A percentile compares a stretch with the other conserved stretches of the same genome.
phyloP scores from a whole-genome alignment of 2,797 vertebrate genomes.

The Melanotaenia parkinsoni region DNA sequence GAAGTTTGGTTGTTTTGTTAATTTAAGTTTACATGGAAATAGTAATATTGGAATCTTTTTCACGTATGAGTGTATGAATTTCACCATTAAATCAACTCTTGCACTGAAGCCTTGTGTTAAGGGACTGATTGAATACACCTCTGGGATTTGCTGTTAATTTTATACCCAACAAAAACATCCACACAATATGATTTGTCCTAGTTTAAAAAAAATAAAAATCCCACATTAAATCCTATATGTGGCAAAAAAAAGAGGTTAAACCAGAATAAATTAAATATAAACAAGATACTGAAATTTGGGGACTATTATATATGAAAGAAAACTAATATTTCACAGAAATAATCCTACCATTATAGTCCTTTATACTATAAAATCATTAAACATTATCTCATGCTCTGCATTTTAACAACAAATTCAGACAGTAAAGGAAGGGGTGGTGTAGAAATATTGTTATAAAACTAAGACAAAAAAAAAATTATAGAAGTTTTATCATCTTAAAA shows the following conservation, averaged over 20 bases:
- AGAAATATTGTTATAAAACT: too few species aligned
- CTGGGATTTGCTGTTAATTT: background rate
- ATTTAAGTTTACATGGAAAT: conserved; percentile 69
- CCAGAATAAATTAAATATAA: background rate
- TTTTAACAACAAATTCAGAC: too few species aligned
- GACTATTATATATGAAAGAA: too few species aligned
- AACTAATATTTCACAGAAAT: background rate
- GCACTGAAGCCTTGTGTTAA: background rate
- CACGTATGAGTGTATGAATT: background rate
- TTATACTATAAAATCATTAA: too few species aligned
- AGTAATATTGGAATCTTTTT: conserved; percentile 10
- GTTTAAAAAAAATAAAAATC: background rate
- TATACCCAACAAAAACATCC: background rate
- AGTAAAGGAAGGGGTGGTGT: too few species aligned
- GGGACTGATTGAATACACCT: background rate
- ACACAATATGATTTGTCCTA: background rate
- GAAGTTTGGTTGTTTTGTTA: conserved; percentile 75
- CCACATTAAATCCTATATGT: background rate
- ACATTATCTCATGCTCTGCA: too few species aligned
- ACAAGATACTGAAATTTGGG: background rate
- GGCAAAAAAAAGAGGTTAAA: background rate
- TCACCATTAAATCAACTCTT: background rate
- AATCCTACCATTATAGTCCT: too few species aligned
- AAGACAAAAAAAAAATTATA: too few species aligned
- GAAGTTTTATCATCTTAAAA: too few species aligned